Evolutionary conservation across 2,113 vertebrate genomes (phyloP).

Genomic region (Laticauda laticaudata): DNA sequence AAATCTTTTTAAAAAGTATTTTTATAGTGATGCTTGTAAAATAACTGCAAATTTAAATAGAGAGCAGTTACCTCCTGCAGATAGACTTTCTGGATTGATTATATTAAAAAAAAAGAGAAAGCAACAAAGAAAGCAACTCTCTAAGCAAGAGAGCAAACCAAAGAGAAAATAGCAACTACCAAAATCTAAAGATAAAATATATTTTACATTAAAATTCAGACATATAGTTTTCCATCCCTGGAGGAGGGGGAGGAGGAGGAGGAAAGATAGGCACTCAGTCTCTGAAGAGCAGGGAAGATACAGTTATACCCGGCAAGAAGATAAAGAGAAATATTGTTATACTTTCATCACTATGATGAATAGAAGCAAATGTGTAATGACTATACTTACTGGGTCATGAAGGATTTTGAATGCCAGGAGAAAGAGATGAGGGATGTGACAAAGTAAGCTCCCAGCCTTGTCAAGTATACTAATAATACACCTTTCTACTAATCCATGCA

Average conservation of each 20-base stretch:
- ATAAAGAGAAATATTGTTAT: not conserved
- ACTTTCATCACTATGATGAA: not conserved
- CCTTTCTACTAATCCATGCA: not conserved
- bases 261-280: not conserved
- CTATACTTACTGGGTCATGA: not conserved
- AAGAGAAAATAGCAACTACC: not conserved
- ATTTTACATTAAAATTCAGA: not conserved
- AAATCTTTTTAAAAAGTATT: not conserved
- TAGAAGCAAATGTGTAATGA: not conserved
- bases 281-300: not conserved
- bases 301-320: not conserved
- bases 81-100: not conserved
- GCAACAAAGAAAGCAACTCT: not conserved
- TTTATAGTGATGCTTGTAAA: not conserved
- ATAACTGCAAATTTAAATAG: not conserved
- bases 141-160: not conserved
- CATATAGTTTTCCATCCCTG: not conserved
- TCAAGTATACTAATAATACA: not conserved
- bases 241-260: not conserved
- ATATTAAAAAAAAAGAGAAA: not conserved
- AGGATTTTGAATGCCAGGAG: not conserved
- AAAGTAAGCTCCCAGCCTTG: not conserved
- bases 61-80: not conserved
- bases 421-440: not conserved
- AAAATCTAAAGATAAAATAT: not conserved